A percentile compares a stretch with the other conserved stretches of the same genome.
These are phyloP conservation scores for Criorhina ranunculi DNA, from an alignment of 2,888 invertebrate species.

Conservation along the genomic window DNA sequence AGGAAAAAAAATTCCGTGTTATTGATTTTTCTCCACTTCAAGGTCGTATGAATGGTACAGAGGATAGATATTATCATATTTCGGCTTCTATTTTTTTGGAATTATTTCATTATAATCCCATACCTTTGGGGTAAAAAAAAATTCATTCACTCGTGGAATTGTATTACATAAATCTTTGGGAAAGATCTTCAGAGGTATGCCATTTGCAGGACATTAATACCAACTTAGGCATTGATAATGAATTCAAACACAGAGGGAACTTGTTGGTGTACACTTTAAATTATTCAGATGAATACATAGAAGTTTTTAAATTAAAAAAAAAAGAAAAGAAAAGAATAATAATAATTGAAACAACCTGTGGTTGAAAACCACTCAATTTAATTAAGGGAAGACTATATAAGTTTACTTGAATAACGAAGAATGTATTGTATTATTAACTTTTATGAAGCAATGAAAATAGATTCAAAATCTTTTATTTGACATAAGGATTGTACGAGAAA, in stretches of 20 bases:
- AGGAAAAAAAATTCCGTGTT: background rate
- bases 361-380: background rate
- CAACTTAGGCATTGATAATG: background rate
- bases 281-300: background rate
- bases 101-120: constrained; percentile 12
- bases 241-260: background rate
- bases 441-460: too few species aligned
- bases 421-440: too few species aligned
- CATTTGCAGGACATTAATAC: background rate
- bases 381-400: too few species aligned
- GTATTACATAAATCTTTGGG: background rate
- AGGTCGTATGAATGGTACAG: constrained; percentile 44
- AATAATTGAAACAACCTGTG: background rate
- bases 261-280: background rate
- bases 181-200: background rate
- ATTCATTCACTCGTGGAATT: constrained; percentile 3
- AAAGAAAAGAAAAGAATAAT: too few species aligned
- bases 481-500: too few species aligned
- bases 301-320: background rate
- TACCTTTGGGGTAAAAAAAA: background rate
- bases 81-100: background rate
- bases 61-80: constrained; percentile 7
- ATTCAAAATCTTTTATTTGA: too few species aligned
- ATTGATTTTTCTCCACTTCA: constrained; percentile 40
- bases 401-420: too few species aligned